These are phyloP conservation scores for Anarhynchus alexandrinus DNA, from an alignment of 2,113 vertebrate species.

Conservation along the genomic window DNA sequence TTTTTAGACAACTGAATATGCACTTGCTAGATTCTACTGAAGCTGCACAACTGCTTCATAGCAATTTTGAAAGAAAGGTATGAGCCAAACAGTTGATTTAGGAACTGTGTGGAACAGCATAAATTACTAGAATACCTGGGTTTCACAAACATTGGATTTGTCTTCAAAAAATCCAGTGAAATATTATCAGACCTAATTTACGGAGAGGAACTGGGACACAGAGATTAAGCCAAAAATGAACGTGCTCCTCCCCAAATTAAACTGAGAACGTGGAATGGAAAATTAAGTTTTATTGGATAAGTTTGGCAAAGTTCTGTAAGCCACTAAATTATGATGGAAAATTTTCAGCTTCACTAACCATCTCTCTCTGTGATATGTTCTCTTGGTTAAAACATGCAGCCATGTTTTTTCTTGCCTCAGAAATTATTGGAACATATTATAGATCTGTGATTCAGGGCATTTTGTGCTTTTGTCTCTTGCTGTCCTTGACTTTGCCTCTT, in stretches of 20 bases:
- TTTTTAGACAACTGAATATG: neutral
- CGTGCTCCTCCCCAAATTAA: neutral
- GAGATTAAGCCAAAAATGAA: conserved; percentile 1
- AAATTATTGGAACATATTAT: neutral
- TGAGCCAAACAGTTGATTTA: neutral
- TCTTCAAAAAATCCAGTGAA: neutral
- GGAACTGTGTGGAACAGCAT: neutral
- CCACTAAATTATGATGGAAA: neutral
- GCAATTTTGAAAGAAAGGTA: neutral
- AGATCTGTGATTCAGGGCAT: neutral
- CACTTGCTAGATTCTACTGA: neutral
- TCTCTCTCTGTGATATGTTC: neutral
- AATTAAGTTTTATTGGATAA: conserved; percentile 10
- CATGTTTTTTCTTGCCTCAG: neutral
- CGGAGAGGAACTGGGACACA: neutral
- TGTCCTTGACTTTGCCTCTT: neutral
- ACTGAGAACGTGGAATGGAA: neutral
- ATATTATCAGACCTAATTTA: neutral
- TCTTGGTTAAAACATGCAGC: neutral
- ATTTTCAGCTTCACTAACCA: neutral
- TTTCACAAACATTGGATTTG: neutral
- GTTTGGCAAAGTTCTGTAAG: neutral
- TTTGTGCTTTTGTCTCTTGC: neutral
- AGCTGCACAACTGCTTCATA: neutral
- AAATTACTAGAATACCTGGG: neutral